These are phyloP conservation scores for Drosophila borborema DNA, from an alignment of 2,888 invertebrate species.

Conservation along the genomic window DNA sequence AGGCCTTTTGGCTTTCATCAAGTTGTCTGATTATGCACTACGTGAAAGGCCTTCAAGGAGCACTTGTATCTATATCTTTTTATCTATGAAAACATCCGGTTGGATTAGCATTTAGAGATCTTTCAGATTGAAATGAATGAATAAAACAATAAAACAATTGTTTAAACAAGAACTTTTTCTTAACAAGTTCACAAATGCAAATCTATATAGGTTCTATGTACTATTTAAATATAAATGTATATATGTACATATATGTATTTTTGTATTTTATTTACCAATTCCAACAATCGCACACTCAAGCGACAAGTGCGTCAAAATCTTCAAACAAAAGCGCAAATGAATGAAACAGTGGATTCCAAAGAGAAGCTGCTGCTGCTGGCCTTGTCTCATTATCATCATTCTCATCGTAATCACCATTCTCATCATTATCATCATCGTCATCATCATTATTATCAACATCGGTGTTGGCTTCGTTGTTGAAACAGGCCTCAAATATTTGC, in stretches of 20 bases:
- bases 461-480: conserved; percentile 34
- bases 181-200: conserved; percentile 7
- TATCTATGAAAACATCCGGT: conserved; percentile 42
- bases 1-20: conserved; percentile 47
- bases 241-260: neutral
- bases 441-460: conserved; percentile 12
- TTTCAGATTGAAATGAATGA: neutral
- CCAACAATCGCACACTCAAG: conserved; percentile 8
- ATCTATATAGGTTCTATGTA: neutral
- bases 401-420: conserved; percentile 4
- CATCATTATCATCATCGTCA: conserved; percentile 1
- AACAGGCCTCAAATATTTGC: conserved; percentile 63
- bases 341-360: conserved; percentile 50
- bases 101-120: conserved; percentile 15
- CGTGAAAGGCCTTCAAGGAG: conserved; percentile 30
- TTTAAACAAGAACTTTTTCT: conserved; percentile 9
- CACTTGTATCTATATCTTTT: conserved; percentile 23
- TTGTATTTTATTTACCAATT: conserved; percentile 14
- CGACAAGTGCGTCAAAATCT: conserved; percentile 68
- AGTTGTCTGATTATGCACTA: conserved; percentile 38
- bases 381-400: conserved; percentile 10
- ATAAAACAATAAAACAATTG: conserved; percentile 24
- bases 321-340: conserved; percentile 77
- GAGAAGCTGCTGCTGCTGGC: conserved; percentile 28
- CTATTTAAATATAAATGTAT: neutral